Evolutionary conservation across 2,888 invertebrate genomes (phyloP).

Genomic region (Erebia aethiops): DNA sequence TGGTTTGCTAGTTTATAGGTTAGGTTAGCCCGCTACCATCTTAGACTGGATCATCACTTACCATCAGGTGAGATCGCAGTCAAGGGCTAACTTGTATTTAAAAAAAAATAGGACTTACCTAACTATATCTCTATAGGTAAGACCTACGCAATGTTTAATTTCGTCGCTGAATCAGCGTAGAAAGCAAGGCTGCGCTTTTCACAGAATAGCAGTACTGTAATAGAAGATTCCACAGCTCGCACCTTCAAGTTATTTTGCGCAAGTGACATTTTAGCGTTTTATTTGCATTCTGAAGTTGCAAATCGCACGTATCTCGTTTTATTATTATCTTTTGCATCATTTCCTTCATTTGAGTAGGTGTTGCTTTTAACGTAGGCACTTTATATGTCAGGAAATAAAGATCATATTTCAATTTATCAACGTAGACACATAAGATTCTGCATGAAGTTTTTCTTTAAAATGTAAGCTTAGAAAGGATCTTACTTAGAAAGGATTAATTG

Average conservation of each 20-base stretch:
- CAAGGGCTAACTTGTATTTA: too few species aligned
- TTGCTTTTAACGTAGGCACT: conserved; percentile 21
- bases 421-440: too few species aligned
- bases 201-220: conserved; percentile 4
- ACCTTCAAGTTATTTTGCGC: conserved; percentile 48
- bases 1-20: too few species aligned
- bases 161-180: background rate
- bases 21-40: too few species aligned
- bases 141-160: background rate
- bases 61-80: too few species aligned
- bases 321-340: conserved; percentile 32
- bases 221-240: conserved; percentile 20
- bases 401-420: too few species aligned
- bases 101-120: too few species aligned
- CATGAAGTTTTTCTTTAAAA: too few species aligned
- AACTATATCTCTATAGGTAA: too few species aligned
- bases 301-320: conserved; percentile 31
- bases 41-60: too few species aligned
- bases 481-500: too few species aligned
- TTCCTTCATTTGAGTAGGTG: conserved; percentile 26
- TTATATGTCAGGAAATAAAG: background rate
- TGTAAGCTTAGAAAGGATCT: too few species aligned
- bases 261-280: conserved; percentile 59
- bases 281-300: conserved; percentile 52
- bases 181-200: background rate